Evolutionary conservation across 2,113 vertebrate genomes (phyloP), one percentile per base, ranked within the genome.

Genomic region (Podocnemis expansa): DNA sequence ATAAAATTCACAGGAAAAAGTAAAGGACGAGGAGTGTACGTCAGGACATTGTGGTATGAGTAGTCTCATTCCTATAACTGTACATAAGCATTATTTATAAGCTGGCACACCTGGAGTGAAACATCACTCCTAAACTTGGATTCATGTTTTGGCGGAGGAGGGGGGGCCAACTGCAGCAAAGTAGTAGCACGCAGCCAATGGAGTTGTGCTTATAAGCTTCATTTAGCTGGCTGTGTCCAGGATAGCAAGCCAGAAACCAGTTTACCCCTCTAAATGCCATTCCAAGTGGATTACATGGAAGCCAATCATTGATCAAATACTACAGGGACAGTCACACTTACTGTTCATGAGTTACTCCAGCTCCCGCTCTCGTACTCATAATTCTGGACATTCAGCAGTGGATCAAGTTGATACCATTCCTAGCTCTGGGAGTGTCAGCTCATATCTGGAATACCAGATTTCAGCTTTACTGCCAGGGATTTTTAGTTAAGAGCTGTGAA

Each of bases 341-440:
- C 21, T 86, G 5, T 81, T 89, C 41, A 79, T 22, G 78, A 51
- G 17, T 75, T 89, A 85, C 4, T 4, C 6, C 11, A 80, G 51
- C 78, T n/a, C 31, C 78, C 5, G 19, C 51, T 29, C 31, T n/a
- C 78, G n/a, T 38, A 80, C 31, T 51, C 14, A 21, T 27, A 22
- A 47, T 54, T 10, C 29, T 52, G n/a, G 3, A 19, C 12, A 7
- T 67, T 81, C 29, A 87, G 34, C 60, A 25, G 45, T 24, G 58
- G 58, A 84, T 84, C 58, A 51, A 51, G 34, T 47, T 38, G 45
- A 58, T 58, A 25, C 9, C 10, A 24, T 2, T 90, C 11, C 29
- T 63, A 34, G 52, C 11, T 6, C 0, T 0, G 12, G 1, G 3
- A 3, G 2, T 25, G 6, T 9, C 78, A 7, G 4, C 47, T 89